These are phyloP conservation scores for Bucorvus abyssinicus DNA, from an alignment of 2,797 vertebrate species.

Conservation along the genomic window DNA sequence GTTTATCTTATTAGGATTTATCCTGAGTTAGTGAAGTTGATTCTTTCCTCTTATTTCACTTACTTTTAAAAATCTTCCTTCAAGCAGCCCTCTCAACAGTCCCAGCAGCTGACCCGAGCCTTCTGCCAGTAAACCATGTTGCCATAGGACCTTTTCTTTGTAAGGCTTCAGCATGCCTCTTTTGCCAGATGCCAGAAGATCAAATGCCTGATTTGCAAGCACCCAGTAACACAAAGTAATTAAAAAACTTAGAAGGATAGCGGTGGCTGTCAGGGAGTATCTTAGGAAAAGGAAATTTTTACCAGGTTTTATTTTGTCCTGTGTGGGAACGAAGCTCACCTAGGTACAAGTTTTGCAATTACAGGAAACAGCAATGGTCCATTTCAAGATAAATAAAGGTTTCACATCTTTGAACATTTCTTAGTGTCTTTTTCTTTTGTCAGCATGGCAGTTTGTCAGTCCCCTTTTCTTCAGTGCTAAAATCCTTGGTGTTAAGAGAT, in stretches of 20 bases:
- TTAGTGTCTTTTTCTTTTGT: not conserved
- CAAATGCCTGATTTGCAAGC: conserved; percentile 21
- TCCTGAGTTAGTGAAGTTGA: not conserved
- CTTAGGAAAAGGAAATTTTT: not conserved
- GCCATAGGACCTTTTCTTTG: not conserved
- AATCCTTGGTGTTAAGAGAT: not conserved
- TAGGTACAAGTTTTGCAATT: not conserved
- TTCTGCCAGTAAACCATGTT: not conserved
- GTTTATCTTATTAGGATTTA: not conserved
- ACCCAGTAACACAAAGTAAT: not conserved
- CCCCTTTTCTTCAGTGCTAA: not conserved
- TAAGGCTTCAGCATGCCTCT: not conserved
- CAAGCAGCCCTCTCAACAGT: not conserved
- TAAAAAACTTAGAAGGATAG: not conserved
- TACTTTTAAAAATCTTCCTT: not conserved
- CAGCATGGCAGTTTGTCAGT: not conserved
- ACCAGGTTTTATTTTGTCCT: not conserved
- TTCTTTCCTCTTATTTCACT: not conserved
- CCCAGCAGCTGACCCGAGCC: not conserved
- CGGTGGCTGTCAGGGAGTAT: not conserved
- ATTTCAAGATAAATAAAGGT: not conserved
- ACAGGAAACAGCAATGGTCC: not conserved
- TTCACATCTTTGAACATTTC: not conserved
- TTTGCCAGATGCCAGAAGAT: not conserved
- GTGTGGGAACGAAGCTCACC: not conserved